Percentiles rank a stretch among this genome's conserved stretches.
These are phyloP conservation scores for Papilio glaucus DNA, from an alignment of 1,140 invertebrate species.

Conservation along the genomic window DNA sequence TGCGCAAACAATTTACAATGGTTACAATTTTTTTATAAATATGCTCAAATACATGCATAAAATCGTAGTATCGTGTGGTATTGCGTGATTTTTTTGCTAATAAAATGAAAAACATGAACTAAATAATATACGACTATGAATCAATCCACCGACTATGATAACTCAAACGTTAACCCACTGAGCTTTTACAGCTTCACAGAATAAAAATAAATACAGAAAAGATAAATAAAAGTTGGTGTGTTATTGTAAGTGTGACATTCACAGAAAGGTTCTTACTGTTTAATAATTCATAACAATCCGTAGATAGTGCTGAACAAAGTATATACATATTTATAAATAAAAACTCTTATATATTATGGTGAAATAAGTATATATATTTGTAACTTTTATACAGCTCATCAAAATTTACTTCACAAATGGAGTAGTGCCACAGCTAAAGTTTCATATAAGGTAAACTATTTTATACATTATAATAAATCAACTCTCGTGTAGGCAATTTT, in stretches of 20 bases:
- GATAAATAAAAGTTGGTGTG: too few relatives aligned
- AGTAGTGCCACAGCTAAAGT: not conserved
- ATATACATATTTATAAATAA: not conserved
- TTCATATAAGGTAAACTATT: constrained; percentile 15
- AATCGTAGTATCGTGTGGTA: too few relatives aligned
- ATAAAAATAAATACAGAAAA: too few relatives aligned
- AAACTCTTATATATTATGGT: not conserved
- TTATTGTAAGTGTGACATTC: not conserved
- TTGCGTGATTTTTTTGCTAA: too few relatives aligned
- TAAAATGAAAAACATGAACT: too few relatives aligned
- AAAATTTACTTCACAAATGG: not conserved
- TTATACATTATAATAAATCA: not conserved
- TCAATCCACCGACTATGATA: too few relatives aligned
- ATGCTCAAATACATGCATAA: too few relatives aligned
- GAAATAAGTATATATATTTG: not conserved
- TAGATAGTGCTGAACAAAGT: not conserved
- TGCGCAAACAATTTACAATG: too few relatives aligned
- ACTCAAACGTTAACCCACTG: too few relatives aligned
- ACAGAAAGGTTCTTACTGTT: not conserved
- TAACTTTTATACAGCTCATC: not conserved
- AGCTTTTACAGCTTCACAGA: too few relatives aligned
- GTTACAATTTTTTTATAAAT: too few relatives aligned
- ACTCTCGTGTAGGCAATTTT: not conserved
- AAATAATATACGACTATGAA: too few relatives aligned
- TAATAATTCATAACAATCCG: constrained; percentile 10